phyloP scores from a whole-genome alignment of 1,140 invertebrate species.

The Pseudomyrmex pallidus region DNA sequence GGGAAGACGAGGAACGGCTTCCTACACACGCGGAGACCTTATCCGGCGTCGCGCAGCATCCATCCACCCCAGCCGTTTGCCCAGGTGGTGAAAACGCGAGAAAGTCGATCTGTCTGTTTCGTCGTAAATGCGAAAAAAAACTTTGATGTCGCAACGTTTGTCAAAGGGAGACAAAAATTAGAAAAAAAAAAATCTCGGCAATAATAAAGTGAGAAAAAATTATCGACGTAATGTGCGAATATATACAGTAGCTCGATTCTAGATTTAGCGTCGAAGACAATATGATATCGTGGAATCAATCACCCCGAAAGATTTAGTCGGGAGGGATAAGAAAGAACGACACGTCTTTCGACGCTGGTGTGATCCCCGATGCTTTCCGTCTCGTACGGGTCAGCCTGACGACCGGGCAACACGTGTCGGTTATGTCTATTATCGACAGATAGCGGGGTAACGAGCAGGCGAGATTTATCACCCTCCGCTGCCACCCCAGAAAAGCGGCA shows the following conservation, averaged over 20 bases:
- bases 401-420: slow-evolving; percentile 82
- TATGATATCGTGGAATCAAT: slow-evolving; percentile 26
- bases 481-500: slow-evolving; percentile 64
- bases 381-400: slow-evolving; percentile 75
- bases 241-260: background rate
- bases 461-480: slow-evolving; percentile 79
- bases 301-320: background rate
- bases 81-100: slow-evolving; percentile 29
- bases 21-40: slow-evolving; percentile 76
- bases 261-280: background rate
- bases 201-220: background rate
- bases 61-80: slow-evolving; percentile 39
- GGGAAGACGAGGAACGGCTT: slow-evolving; percentile 80
- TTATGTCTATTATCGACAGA: slow-evolving; percentile 81
- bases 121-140: background rate
- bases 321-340: background rate
- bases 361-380: slow-evolving; percentile 59
- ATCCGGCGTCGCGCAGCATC: slow-evolving; percentile 51
- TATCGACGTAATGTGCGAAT: too few species aligned
- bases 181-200: background rate
- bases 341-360: slow-evolving; percentile 62
- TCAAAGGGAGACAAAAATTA: background rate
- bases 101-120: slow-evolving; percentile 19
- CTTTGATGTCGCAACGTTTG: background rate
- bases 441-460: slow-evolving; percentile 74